phyloP scores from a whole-genome alignment of 2,888 invertebrate species.

The Drosophila nigritarsus region DNA sequence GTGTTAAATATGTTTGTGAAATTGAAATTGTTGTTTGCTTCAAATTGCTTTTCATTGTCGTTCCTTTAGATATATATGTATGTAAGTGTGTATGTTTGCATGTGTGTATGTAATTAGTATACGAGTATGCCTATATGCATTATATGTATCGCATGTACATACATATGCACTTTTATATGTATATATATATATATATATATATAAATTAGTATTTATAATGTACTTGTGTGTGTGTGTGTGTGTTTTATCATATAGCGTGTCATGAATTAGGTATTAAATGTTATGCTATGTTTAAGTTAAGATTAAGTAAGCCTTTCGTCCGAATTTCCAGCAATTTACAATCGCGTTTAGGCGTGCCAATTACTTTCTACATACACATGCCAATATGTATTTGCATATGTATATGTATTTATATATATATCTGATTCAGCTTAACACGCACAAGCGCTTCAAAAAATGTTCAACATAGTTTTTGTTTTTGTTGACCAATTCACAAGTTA shows the following conservation, averaged over 20 bases:
- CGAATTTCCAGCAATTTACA: conserved; percentile 69
- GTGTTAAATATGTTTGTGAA: conserved; percentile 61
- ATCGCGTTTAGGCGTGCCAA: conserved; percentile 43
- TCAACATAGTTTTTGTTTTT: conserved; percentile 21
- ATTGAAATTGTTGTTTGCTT: conserved; percentile 69
- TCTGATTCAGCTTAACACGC: conserved; percentile 34
- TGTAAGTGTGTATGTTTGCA: conserved; percentile 43
- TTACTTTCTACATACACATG: conserved; percentile 4
- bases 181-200: conserved; percentile 22
- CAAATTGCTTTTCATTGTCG: conserved; percentile 78
- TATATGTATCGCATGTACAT: conserved; percentile 40
- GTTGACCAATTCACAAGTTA: conserved; percentile 46
- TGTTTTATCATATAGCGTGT: conserved; percentile 22
- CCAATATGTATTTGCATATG: background rate
- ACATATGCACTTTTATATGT: conserved; percentile 24
- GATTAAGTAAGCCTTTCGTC: conserved; percentile 59
- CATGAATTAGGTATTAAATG: conserved; percentile 35
- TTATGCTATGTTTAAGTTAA: conserved; percentile 59
- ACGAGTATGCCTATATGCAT: conserved; percentile 53
- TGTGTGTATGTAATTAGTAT: conserved; percentile 57
- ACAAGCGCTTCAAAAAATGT: conserved; percentile 44
- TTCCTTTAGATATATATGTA: conserved; percentile 50
- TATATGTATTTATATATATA: conserved; percentile 14
- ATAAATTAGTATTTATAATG: conserved; percentile 16
- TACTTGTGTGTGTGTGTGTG: conserved; percentile 18